phyloP scores from a whole-genome alignment of 2,113 vertebrate species.

The Asarcornis scutulata region DNA sequence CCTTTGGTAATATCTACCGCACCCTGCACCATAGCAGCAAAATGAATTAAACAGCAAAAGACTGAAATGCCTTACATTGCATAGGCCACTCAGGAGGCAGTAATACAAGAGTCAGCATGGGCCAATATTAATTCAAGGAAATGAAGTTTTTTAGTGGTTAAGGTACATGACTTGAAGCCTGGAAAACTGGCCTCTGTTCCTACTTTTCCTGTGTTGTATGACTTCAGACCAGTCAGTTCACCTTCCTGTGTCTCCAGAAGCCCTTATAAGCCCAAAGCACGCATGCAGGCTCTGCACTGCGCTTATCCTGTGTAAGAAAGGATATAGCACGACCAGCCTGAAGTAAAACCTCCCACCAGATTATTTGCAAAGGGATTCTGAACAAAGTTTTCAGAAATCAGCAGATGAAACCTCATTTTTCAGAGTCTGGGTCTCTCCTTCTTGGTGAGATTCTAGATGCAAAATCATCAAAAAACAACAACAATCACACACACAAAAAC shows the following conservation, averaged over 20 bases:
- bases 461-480: not conserved
- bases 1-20: conserved; percentile 13
- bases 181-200: conserved; percentile 14
- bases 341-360: not conserved
- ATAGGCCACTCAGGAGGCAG: not conserved
- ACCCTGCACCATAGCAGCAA: conserved; percentile 20
- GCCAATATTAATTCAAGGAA: conserved; percentile 33
- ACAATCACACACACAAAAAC: not conserved
- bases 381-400: not conserved
- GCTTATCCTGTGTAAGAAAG: not conserved
- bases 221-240: not conserved
- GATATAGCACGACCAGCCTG: not conserved
- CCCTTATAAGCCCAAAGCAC: not conserved
- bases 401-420: not conserved
- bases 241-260: not conserved
- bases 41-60: conserved; percentile 53
- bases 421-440: not conserved
- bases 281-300: not conserved
- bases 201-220: not conserved
- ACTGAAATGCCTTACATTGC: conserved; percentile 30
- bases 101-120: not conserved
- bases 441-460: not conserved
- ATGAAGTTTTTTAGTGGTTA: conserved; percentile 45
- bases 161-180: not conserved
- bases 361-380: not conserved